A percentile compares a stretch with the other conserved stretches of the same genome.
Conservation (phyloP, 2,113 vertebrate species). For the Nesoenas mayeri region DNA sequence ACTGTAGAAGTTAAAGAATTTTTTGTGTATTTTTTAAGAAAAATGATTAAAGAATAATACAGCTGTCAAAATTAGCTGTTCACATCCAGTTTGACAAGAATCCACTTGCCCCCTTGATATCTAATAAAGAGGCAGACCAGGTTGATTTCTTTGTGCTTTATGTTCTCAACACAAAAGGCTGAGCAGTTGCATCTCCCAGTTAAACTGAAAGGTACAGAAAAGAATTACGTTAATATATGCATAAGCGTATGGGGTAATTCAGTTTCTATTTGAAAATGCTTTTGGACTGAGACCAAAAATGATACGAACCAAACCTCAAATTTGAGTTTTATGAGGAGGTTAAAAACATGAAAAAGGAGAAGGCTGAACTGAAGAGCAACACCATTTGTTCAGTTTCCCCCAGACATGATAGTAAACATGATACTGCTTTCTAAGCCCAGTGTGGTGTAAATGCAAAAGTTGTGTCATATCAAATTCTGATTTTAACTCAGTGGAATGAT, state of each 20-base stretch:
- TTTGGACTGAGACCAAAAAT: slow-evolving; percentile 23
- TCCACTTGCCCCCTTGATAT: neutral
- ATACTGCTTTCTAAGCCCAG: slow-evolving; percentile 21
- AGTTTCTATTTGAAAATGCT: slow-evolving; percentile 8
- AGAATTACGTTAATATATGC: neutral
- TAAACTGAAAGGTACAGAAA: neutral
- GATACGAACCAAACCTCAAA: slow-evolving; percentile 28
- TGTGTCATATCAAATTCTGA: neutral
- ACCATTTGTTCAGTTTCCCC: slow-evolving; percentile 24
- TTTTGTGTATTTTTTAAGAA: neutral
- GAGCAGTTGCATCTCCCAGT: neutral
- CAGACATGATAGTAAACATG: neutral
- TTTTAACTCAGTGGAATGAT: slow-evolving; percentile 31
- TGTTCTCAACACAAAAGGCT: neutral
- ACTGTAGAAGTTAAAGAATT: neutral
- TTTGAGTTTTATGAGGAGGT: slow-evolving; percentile 44
- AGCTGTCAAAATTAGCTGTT: neutral
- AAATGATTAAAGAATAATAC: neutral
- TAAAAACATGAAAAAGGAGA: neutral
- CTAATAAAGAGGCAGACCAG: neutral
- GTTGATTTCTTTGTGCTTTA: neutral
- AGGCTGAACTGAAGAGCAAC: slow-evolving; percentile 8
- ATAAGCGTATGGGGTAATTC: neutral
- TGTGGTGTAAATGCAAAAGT: slow-evolving; percentile 53
- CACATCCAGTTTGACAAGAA: neutral